Evolutionary conservation across 2,888 invertebrate genomes (phyloP), one percentile per base, ranked within the genome.

Genomic region (Noctua fimbriata): DNA sequence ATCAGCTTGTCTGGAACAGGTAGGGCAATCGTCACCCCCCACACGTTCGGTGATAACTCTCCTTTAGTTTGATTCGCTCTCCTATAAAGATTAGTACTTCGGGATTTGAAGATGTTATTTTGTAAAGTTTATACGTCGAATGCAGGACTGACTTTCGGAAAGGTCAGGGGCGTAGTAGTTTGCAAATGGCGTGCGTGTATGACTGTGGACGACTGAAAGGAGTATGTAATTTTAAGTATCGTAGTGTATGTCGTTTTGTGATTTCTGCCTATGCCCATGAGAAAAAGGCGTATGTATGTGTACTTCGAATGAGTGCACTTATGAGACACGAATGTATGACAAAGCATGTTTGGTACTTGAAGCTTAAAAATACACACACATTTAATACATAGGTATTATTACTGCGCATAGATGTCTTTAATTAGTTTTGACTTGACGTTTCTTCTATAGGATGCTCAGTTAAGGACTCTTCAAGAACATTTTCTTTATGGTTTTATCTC

Each of bases 31-130:
- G 91, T 92, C 93, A 93, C 91, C 90, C 90, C 91, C 86, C 90
- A 90, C 93, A 93, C 93, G 93, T 93, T 86, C 90, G 82, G 87
- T 89, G 89, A 91, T 93, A 93, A 93, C 90, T 91, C 89, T 86
- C 86, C 88, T 90, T 91, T 92, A 89, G 91, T 92, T 93, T 91
- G 92, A 93, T 92, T 93, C 91, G 90, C 90, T 67, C 84, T 81
- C 82, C 86, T 81, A 86, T 85, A 90, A 91, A 92, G 90, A 92
- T 93, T 92, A 92, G 88, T 87, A 87, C 83, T 92, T 91, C 88
- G 90, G 88, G 89, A 86, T 87, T 79, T 41, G 52, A 24, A 52
- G 60, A 73, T 49, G 21, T 36, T 63, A 28, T 80, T 69, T 78
- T 74, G 24, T 63, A n/a, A 28, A 63, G 32, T 78, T 47, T n/a